phyloP scores from a whole-genome alignment of 1,140 invertebrate species.

The Pentalonia nigronervosa region DNA sequence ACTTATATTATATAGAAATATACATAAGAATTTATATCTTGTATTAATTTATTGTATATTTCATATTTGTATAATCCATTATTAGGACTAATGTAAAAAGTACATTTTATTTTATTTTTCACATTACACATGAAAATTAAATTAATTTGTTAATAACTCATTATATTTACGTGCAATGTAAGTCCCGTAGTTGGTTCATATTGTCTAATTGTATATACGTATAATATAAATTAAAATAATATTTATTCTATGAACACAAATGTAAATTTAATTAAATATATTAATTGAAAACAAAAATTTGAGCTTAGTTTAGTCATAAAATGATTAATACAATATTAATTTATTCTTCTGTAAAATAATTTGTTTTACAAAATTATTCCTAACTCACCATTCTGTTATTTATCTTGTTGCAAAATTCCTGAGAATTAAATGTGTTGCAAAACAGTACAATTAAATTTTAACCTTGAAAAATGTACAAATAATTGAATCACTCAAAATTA shows the following conservation, averaged over 20 bases:
- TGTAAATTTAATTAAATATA: background rate
- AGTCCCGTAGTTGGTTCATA: too few species aligned
- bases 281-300: background rate
- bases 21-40: background rate
- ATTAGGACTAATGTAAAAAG: background rate
- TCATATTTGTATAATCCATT: background rate
- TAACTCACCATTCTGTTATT: background rate
- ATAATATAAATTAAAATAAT: background rate
- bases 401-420: background rate
- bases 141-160: background rate
- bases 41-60: background rate
- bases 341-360: conserved; percentile 1
- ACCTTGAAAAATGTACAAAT: background rate
- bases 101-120: background rate
- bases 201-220: background rate
- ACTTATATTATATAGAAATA: background rate
- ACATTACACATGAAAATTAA: background rate
- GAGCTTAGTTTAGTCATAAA: background rate
- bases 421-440: background rate
- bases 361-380: background rate
- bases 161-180: background rate
- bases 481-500: background rate
- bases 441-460: background rate
- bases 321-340: background rate
- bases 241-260: background rate